phyloP scores from a whole-genome alignment of 2,113 vertebrate species.

The Pteruthius melanotis region DNA sequence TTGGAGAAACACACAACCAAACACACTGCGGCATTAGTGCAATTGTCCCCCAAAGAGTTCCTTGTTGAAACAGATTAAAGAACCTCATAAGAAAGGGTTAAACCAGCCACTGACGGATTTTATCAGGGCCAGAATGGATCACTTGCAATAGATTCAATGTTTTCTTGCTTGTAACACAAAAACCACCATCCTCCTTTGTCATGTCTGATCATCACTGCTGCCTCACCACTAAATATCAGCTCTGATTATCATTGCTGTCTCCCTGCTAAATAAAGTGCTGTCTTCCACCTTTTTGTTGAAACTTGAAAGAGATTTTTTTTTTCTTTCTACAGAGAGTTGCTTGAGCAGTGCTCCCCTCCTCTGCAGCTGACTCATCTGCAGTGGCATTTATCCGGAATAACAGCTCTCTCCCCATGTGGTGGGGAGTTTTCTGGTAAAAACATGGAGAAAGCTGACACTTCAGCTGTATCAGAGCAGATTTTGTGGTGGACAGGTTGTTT shows the following conservation, averaged over 20 bases:
- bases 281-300: neutral
- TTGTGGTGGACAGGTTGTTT: neutral
- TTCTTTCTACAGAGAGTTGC: neutral
- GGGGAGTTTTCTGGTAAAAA: neutral
- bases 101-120: neutral
- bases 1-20: neutral
- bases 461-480: neutral
- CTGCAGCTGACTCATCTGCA: conserved; percentile 33
- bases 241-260: neutral
- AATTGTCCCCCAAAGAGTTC: neutral
- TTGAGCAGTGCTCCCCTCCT: neutral
- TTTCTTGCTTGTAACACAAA: neutral
- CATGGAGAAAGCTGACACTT: neutral
- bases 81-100: neutral
- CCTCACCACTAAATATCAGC: neutral
- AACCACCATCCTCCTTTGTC: neutral
- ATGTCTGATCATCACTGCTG: neutral
- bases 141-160: neutral
- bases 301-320: neutral
- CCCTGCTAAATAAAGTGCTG: neutral
- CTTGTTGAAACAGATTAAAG: neutral
- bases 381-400: neutral
- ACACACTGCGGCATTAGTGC: rapidly evolving
- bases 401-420: neutral
- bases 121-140: neutral